Percentiles rank a stretch among this genome's conserved stretches.
Evolutionary conservation across 2,797 vertebrate genomes (phyloP).

Genomic region (Cossypha polioptera): DNA sequence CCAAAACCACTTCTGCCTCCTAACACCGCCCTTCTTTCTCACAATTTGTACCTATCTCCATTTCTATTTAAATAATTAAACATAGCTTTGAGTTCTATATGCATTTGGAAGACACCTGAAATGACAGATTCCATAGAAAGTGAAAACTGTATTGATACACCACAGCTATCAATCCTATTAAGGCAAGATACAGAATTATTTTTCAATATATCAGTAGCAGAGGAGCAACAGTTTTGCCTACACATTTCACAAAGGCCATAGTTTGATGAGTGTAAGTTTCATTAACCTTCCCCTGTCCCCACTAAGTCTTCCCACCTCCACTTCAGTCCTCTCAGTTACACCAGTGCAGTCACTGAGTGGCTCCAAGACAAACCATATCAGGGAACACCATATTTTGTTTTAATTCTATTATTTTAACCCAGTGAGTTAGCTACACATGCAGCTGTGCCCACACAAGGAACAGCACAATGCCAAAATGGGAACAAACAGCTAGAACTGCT

Average conservation of each 20-base stretch:
- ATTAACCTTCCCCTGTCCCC: background rate
- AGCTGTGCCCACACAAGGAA: constrained; percentile 7
- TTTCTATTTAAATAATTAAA: background rate
- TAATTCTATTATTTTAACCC: constrained; percentile 23
- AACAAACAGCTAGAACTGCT: constrained; percentile 7
- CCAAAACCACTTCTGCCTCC: background rate
- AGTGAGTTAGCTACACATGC: background rate
- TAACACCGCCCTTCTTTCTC: background rate
- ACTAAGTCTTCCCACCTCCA: background rate
- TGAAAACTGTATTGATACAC: background rate
- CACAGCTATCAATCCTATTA: background rate
- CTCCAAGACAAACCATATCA: background rate
- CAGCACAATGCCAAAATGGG: background rate
- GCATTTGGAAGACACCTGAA: background rate
- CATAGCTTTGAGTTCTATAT: background rate
- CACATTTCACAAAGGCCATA: fast-evolving
- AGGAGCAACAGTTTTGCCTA: background rate
- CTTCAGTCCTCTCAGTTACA: background rate
- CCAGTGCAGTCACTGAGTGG: background rate
- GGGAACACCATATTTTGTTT: background rate
- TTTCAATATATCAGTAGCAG: background rate
- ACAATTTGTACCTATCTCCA: background rate
- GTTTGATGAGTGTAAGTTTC: background rate
- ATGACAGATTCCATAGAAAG: background rate
- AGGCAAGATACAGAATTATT: background rate